These are phyloP conservation scores for Papilio gigon DNA, from an alignment of 2,888 invertebrate species.

Conservation along the genomic window DNA sequence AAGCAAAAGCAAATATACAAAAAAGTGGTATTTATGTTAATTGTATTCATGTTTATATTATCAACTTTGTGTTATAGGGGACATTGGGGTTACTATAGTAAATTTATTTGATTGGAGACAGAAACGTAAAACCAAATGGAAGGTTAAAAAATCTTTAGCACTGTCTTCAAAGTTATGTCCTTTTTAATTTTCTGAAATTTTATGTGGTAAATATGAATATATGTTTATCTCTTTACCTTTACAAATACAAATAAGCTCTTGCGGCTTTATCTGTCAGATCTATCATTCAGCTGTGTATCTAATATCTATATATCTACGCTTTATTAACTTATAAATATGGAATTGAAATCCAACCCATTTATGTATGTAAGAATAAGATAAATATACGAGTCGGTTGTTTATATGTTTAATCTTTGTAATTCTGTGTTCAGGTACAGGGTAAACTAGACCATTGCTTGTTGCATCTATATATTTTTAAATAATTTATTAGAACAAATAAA, in stretches of 20 bases:
- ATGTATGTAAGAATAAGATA: neutral
- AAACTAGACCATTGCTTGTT: neutral
- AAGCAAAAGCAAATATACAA: too few species aligned
- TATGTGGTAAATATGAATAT: neutral
- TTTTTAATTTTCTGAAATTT: neutral
- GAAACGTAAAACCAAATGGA: too few species aligned
- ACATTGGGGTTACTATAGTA: too few species aligned
- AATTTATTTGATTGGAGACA: too few species aligned
- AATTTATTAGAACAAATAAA: neutral
- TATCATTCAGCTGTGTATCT: neutral
- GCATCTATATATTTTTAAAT: neutral
- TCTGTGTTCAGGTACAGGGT: neutral
- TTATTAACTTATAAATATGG: neutral
- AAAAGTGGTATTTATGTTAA: too few species aligned
- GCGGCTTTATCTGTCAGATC: slow-evolving; percentile 2
- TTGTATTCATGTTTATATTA: too few species aligned
- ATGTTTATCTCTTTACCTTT: slow-evolving; percentile 5
- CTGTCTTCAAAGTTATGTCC: too few species aligned
- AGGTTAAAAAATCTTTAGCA: too few species aligned
- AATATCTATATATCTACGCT: neutral
- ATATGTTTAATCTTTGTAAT: neutral
- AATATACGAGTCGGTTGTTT: neutral
- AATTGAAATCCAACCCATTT: neutral
- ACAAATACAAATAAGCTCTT: neutral
- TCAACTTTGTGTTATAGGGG: too few species aligned